These are phyloP conservation scores for Acomys russatus DNA, from an alignment of 2,797 vertebrate species.

Conservation along the genomic window DNA sequence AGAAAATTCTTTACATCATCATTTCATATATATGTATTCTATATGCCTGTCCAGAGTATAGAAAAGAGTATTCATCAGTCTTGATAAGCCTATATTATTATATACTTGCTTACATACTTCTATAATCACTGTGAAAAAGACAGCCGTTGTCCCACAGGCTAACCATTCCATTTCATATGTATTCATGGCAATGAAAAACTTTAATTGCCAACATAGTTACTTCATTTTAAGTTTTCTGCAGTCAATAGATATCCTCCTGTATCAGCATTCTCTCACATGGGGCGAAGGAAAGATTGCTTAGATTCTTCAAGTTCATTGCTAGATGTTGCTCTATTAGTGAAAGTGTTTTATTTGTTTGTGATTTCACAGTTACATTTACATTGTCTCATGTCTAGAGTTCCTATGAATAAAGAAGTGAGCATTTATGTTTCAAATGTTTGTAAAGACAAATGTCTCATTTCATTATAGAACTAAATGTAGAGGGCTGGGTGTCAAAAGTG, in stretches of 20 bases:
- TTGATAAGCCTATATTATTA: background rate
- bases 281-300: background rate
- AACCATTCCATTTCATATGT: background rate
- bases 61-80: background rate
- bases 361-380: background rate
- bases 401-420: slow-evolving; percentile 33
- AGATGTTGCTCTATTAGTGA: background rate
- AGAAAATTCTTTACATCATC: slow-evolving; percentile 21
- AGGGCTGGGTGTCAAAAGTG: slow-evolving; percentile 4
- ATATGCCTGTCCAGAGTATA: background rate
- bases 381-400: slow-evolving; percentile 27
- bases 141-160: background rate
- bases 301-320: background rate
- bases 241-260: background rate
- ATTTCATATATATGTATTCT: background rate
- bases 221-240: background rate
- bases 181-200: background rate
- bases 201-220: background rate
- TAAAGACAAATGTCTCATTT: slow-evolving; percentile 39
- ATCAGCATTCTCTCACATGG: background rate
- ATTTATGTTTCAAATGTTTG: slow-evolving; percentile 42
- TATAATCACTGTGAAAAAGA: background rate
- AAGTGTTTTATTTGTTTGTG: background rate
- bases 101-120: background rate
- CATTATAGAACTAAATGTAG: background rate